Evolutionary conservation across 1,140 invertebrate genomes (phyloP).

Genomic region (Zaprionus vittiger): DNA sequence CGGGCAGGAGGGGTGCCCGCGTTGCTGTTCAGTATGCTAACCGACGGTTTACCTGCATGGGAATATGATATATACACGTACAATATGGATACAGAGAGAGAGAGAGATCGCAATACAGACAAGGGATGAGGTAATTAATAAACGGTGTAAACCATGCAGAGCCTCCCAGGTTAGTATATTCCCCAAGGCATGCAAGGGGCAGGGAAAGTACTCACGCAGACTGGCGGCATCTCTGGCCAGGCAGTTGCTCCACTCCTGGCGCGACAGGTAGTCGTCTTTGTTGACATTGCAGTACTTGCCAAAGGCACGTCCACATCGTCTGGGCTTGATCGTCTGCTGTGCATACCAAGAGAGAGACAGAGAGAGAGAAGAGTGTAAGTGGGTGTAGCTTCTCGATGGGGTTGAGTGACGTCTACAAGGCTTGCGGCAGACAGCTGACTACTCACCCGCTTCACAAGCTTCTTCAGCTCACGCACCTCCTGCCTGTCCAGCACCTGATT

Average conservation of each 20-base stretch:
- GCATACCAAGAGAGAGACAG: conserved; percentile 22
- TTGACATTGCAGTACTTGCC: conserved; percentile 93
- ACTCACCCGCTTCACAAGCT: conserved; percentile 91
- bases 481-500: conserved; percentile 90
- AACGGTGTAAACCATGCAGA: neutral
- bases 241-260: conserved; percentile 93
- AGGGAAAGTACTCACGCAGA: conserved; percentile 84
- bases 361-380: conserved; percentile 5
- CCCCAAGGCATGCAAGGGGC: conserved; percentile 7
- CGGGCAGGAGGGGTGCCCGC: conserved; percentile 47
- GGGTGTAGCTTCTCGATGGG: neutral
- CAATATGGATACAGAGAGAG: neutral
- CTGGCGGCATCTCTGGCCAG: conserved; percentile 88
- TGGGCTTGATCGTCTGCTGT: conserved; percentile 90
- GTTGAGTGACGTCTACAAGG: conserved; percentile 9
- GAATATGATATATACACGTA: conserved; percentile 32
- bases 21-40: conserved; percentile 54
- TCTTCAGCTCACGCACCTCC: conserved; percentile 92
- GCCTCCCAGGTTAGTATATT: neutral
- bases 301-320: conserved; percentile 94
- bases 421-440: conserved; percentile 17
- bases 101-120: neutral
- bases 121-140: neutral
- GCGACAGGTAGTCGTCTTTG: conserved; percentile 90
- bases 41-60: conserved; percentile 57